A percentile compares a stretch with the other conserved stretches of the same genome.
These are phyloP conservation scores for Oceanodroma tethys DNA, from an alignment of 2,113 vertebrate species.

Conservation along the genomic window DNA sequence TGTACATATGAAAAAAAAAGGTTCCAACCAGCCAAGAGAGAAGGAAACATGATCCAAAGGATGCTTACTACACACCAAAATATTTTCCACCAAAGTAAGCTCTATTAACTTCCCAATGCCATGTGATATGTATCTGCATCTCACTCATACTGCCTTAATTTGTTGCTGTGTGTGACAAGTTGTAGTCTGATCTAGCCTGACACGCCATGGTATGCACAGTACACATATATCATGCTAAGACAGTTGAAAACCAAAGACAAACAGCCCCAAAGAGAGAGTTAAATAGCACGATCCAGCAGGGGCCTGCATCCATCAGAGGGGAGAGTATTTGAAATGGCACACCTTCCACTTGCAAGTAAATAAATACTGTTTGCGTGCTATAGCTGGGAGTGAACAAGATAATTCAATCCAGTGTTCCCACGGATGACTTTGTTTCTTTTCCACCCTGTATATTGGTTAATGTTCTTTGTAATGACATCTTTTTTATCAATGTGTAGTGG, in stretches of 20 bases:
- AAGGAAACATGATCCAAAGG: background rate
- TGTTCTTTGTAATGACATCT: background rate
- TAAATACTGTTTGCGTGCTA: background rate
- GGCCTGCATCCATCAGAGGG: background rate
- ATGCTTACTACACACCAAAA: slow-evolving; percentile 6
- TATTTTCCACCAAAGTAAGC: slow-evolving; percentile 49
- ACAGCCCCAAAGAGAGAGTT: slow-evolving; percentile 11
- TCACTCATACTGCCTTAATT: slow-evolving; percentile 53
- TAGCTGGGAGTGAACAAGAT: background rate
- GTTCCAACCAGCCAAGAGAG: background rate
- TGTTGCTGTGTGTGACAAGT: slow-evolving; percentile 48
- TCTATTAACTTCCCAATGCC: slow-evolving; percentile 43
- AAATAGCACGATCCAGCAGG: background rate
- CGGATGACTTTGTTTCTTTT: background rate
- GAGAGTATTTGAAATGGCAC: slow-evolving; percentile 7
- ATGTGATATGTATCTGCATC: slow-evolving; percentile 22
- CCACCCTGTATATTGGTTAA: background rate
- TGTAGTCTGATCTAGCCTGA: slow-evolving; percentile 53
- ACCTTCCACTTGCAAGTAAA: slow-evolving; percentile 23
- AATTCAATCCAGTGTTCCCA: background rate
- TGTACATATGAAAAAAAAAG: background rate
- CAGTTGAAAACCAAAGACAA: slow-evolving; percentile 41
- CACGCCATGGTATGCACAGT: background rate
- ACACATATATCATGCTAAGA: slow-evolving; percentile 38
- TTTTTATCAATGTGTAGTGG: background rate